Evolutionary conservation across 2,797 vertebrate genomes (phyloP).

Genomic region (Platyrinchus mystaceus): DNA sequence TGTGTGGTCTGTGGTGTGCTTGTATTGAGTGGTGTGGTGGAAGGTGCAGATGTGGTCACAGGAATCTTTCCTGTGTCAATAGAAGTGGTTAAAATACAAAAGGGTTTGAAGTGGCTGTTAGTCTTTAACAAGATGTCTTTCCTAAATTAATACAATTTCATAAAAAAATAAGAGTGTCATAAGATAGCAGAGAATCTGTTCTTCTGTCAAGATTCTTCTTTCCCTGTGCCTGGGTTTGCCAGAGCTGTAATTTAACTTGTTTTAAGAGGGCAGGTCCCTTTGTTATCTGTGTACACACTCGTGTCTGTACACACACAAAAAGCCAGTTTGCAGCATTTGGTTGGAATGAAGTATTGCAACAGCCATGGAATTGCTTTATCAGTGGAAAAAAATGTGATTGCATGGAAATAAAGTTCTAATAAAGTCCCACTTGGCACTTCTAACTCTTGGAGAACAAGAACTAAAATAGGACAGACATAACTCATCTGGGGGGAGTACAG

Average conservation of each 20-base stretch:
- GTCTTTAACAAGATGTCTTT: background rate
- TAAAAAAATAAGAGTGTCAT: background rate
- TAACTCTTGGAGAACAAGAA: background rate
- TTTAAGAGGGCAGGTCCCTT: background rate
- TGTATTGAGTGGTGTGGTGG: background rate
- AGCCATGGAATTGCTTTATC: background rate
- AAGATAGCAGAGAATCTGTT: background rate
- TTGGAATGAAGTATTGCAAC: background rate
- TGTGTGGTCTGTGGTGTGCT: background rate
- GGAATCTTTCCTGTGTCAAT: rapidly evolving
- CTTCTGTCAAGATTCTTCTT: background rate
- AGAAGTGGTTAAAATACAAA: background rate
- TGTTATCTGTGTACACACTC: rapidly evolving
- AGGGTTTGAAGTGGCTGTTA: background rate
- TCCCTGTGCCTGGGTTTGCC: background rate
- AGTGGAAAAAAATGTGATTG: background rate
- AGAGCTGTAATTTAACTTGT: background rate
- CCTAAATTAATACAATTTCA: background rate
- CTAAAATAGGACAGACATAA: background rate
- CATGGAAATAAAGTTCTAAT: background rate
- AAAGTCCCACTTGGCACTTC: background rate
- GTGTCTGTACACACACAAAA: background rate
- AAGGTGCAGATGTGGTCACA: background rate
- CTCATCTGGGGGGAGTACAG: background rate
- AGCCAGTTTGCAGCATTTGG: background rate